phyloP scores from a whole-genome alignment of 30 jellyfish, hydroid and myxozoan genomes.

The Aurelia aurita complex sp. Pacific region DNA sequence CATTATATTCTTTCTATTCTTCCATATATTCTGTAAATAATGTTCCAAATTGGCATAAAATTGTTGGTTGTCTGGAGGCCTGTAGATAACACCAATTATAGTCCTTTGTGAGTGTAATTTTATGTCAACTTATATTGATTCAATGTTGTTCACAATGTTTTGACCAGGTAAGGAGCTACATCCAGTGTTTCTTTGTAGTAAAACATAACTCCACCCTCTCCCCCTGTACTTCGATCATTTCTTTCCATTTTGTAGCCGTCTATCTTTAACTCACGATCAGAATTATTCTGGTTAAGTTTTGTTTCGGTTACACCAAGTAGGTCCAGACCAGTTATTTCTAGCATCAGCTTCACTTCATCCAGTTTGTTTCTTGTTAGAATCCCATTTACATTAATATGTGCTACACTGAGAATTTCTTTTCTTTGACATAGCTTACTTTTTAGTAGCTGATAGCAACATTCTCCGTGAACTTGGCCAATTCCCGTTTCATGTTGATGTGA shows the following conservation, averaged over 20 bases:
- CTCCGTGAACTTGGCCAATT: constrained; percentile 28
- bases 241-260: constrained; percentile 46
- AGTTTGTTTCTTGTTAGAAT: constrained; percentile 40
- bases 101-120: constrained; percentile 28
- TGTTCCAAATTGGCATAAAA: constrained; percentile 36
- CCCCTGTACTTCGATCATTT: constrained; percentile 42
- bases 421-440: constrained; percentile 43
- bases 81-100: constrained; percentile 23
- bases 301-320: constrained; percentile 39
- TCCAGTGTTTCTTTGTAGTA: constrained; percentile 42
- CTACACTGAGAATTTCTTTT: constrained; percentile 42
- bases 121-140: constrained; percentile 2
- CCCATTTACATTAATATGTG: constrained; percentile 45
- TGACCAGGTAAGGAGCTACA: constrained; percentile 50
- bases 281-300: constrained; percentile 24
- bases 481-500: constrained; percentile 33
- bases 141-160: constrained; percentile 32
- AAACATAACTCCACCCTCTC: constrained; percentile 42
- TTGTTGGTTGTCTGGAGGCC: constrained; percentile 14
- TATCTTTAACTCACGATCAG: constrained; percentile 40
- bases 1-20: neutral
- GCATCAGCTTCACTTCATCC: constrained; percentile 48
- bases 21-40: constrained; percentile 23
- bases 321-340: constrained; percentile 28
- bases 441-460: constrained; percentile 36